Base-by-base conservation (phyloP, 37 sponge, comb jelly and placozoan genomes). In the Spongilla lacustris region DNA sequence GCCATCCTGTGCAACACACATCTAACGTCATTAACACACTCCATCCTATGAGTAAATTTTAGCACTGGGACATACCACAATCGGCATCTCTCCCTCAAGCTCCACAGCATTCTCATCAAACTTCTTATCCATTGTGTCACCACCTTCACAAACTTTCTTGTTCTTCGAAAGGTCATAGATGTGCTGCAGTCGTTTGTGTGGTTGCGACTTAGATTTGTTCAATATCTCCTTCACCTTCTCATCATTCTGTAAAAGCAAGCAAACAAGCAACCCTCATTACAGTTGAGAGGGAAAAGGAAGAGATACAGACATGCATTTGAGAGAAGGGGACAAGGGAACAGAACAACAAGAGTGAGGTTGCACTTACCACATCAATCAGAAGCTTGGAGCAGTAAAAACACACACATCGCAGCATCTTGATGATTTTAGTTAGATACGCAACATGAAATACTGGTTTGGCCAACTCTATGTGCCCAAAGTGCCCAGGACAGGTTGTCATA, bases 391-490 rank as follows among this genome's bases (percentile, higher is more conserved):
- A 99, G 83, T 93, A 94, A 93, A 91, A 95, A 83, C 99, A 99
- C 3, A 97, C 94, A 94, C 99, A 99, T 0, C 99, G 92, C 28
- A 99, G 90, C 0, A 99, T 49, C 69, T 96, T 89, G 71, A 99
- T 77, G 31, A 80, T 94, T 80, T 97, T 97, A 33, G 86, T 83
- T 73, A 99, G 85, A 48, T 92, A 97, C 0, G 96, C 98, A 74
- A 99, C 85, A 80, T 99, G 99, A 41, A 86, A 99, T 9, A 99
- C 99, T 28, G 98, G 99, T 76, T 92, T 97, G 74, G 99, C 95
- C 25, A 99, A 86, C 28, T 97, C 98, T 85, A 99, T 99, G 92
- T 99, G 99, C 1, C 98, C 99, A 88, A 99, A 97, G 81, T 99
- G 99, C 0, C 99, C 99, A 10, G 99, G 99, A 36, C 99, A 99